Base-by-base conservation (phyloP, 2,797 vertebrate species). In the Leptoclinus maculatus region DNA sequence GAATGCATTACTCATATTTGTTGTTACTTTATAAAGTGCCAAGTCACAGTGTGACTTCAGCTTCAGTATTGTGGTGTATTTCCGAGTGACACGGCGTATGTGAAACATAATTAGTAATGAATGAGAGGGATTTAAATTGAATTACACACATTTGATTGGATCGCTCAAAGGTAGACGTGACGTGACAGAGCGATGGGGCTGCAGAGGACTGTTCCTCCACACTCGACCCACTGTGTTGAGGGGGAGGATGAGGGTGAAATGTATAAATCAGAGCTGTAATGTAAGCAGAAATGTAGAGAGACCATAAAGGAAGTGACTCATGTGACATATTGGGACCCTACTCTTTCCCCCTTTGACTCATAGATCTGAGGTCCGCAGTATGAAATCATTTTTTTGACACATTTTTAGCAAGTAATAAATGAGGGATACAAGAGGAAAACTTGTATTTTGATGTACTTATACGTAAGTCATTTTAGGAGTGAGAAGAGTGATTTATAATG, bases 401-500 rank as follows among this genome's bases (percentile, higher is more conserved):
- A 47, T 47, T 19, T 47, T 47, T 21, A 47, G 45, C 19, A 25
- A 14, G 12, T 54, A 14, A 54, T 27, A 25, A 25, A 25, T 25
- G 23, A 25, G 39, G 25, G 25, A 45, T 59, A 12, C 32, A 23
- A 23, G 62, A 10, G 29, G 34, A 71, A 0, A 7, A 58, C 19
- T 47, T 38, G 1, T 10, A 2, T 66, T 53, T 8, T 12, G 1
- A 17, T 54, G 21, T 27, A 14, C 36, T 19, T 39, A 39, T 9
- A 17, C 39, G 10, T 27, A n/a, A n/a, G 12, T 54, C 0, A 29
- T 32, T 32, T 8, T 32, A 38, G 23, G 9, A 23, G 54, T 13
- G 59, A 32, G 29, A 71, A 49, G 54, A 66, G 23, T 60, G 23
- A 27, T 14, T 54, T 54, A 54, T 54, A 54, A 78, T 47, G 73